These are phyloP conservation scores for Potamilus streckersoni DNA, from an alignment of 1,140 invertebrate genomes.

Conservation along the genomic window DNA sequence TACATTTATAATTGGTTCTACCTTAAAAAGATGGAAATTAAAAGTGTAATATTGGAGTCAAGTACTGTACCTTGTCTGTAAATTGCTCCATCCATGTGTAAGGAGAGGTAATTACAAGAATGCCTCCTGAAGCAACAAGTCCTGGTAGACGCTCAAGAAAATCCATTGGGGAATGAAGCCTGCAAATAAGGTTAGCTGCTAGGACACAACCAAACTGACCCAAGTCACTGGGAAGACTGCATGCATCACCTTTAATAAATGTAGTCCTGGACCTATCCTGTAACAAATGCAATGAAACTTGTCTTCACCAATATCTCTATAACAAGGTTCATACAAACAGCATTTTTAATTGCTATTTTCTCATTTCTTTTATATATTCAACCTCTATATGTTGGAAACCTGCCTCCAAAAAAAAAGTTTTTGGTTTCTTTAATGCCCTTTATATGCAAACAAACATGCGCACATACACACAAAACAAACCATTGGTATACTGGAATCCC, in stretches of 20 bases:
- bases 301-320: too few relatives aligned
- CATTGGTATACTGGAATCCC: too few relatives aligned
- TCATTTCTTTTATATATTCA: too few relatives aligned
- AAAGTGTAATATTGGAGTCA: not conserved
- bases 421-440: too few relatives aligned
- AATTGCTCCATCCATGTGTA: slow-evolving; percentile 65
- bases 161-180: slow-evolving; percentile 59
- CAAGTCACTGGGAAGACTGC: slow-evolving; percentile 57
- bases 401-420: too few relatives aligned
- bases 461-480: too few relatives aligned
- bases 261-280: slow-evolving; percentile 49
- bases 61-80: slow-evolving; percentile 65
- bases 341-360: too few relatives aligned
- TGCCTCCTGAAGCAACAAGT: slow-evolving; percentile 58
- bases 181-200: slow-evolving; percentile 66
- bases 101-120: slow-evolving; percentile 65
- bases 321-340: too few relatives aligned
- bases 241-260: slow-evolving; percentile 67
- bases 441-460: too few relatives aligned
- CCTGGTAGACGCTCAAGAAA: slow-evolving; percentile 58
- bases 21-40: not conserved
- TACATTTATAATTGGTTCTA: not conserved
- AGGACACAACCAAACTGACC: slow-evolving; percentile 66
- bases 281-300: not conserved
- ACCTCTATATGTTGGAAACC: too few relatives aligned